Evolutionary conservation across 2,797 vertebrate species (phyloP), one percentile per base, ranked within the genome.

Genomic region (Brotula barbata): DNA sequence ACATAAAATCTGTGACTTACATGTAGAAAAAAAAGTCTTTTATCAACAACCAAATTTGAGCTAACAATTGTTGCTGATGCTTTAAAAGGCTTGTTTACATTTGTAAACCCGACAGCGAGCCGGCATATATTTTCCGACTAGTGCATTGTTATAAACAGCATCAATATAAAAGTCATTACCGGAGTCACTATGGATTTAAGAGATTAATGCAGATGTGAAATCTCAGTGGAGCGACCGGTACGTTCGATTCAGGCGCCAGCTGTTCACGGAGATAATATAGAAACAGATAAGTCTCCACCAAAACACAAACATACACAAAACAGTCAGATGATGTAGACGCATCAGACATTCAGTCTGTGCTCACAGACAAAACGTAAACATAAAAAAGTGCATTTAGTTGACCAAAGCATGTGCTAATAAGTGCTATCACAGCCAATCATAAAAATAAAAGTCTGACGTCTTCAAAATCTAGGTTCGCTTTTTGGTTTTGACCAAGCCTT

Each of bases 401-500:
- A 40, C 43, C 19, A 70, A 43, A 54, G 33, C 17, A 43, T 40
- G 13, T 61, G 36, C 21, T 33, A 34, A 3, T 51, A 10, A 13
- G 36, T 44, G 2, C 41, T 50, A 58, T 23, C 8, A 37, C 15
- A 44, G 49, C 3, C 7, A 47, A 50, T 55, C 14, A 25, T 1
- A 3, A 64, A 16, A 22, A 34, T 14, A n/a, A 9, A 6, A 37
- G 10, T 44, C 31, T 20, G 33, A 59, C n/a, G 43, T 55, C 39
- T 51, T 13, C n/a, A 16, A 20, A 49, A 42, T 73, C 76, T 82
- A 89, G 7, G 14, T 23, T 41, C 85, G 74, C 75, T 95, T 96
- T 90, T 99, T 99, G 90, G 95, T 98, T 92, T 99, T 99, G 85
- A 99, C 97, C 77, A 99, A 94, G 88, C 97, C 97, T 81, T 95